A percentile compares a stretch with the other conserved stretches of the same genome.
Conservation (phyloP, 2,888 invertebrate species). For the Drosophila rellima region DNA sequence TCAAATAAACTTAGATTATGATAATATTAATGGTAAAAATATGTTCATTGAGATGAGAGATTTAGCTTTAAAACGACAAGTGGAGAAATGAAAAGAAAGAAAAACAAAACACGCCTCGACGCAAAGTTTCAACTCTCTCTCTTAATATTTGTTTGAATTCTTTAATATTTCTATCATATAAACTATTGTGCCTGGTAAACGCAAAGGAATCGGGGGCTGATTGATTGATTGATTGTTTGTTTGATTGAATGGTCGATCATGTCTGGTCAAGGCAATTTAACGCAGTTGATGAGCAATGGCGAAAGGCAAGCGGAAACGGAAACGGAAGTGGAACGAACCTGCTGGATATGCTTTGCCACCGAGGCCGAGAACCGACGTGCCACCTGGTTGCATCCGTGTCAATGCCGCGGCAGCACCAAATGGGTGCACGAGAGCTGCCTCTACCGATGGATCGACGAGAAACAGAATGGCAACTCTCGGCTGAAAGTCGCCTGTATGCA, state of each 20-base stretch:
- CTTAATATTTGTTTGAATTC: constrained; percentile 21
- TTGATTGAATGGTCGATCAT: constrained; percentile 17
- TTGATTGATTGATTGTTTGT: constrained; percentile 10
- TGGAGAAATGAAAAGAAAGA: not conserved
- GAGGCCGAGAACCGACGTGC: constrained; percentile 96
- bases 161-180: constrained; percentile 12
- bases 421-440: constrained; percentile 99
- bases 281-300: not conserved
- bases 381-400: constrained; percentile 97
- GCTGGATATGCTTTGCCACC: constrained; percentile 99
- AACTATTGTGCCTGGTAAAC: constrained; percentile 17
- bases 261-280: constrained; percentile 6
- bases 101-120: constrained; percentile 21
- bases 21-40: not conserved
- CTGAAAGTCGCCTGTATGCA: constrained; percentile 94
- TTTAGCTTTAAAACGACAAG: not conserved
- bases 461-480: constrained; percentile 95
- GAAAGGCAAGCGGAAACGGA: not conserved
- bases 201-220: constrained; percentile 1
- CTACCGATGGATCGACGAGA: constrained; percentile 99
- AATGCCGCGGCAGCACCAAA: constrained; percentile 96
- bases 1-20: not conserved
- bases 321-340: constrained; percentile 87
- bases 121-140: constrained; percentile 21
- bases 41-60: not conserved